Evolutionary conservation across 2,888 invertebrate genomes (phyloP).

Genomic region (Diploptera punctata): DNA sequence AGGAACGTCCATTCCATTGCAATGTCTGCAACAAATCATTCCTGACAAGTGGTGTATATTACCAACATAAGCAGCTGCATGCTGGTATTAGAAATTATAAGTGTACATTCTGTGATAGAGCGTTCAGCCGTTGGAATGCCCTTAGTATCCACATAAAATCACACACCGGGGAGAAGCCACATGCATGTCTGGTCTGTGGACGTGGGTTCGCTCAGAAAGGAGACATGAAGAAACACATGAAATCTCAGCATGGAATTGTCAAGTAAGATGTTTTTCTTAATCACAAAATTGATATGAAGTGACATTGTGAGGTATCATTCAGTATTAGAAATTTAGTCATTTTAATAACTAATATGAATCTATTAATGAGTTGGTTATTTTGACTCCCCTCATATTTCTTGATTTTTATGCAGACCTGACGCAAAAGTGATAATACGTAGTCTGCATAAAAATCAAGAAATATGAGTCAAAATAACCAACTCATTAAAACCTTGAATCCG

Average conservation of each 20-base stretch:
- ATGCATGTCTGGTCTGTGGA: slow-evolving; percentile 22
- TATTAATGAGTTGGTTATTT: too few species aligned
- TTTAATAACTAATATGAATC: too few species aligned
- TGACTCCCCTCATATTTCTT: too few species aligned
- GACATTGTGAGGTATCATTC: too few species aligned
- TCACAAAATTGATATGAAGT: too few species aligned
- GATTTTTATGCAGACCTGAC: too few species aligned
- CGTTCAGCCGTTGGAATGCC: slow-evolving; percentile 31
- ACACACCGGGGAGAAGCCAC: slow-evolving; percentile 32
- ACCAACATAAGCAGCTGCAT: slow-evolving; percentile 30
- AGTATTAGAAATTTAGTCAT: too few species aligned
- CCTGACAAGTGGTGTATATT: slow-evolving; percentile 28
- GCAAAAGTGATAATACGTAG: too few species aligned
- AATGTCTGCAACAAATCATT: slow-evolving; percentile 28
- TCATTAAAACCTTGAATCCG: too few species aligned
- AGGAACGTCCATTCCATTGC: slow-evolving; percentile 30
- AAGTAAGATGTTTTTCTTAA: too few species aligned
- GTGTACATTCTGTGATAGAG: slow-evolving; percentile 18
- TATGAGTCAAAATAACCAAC: too few species aligned
- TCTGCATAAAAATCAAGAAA: too few species aligned
- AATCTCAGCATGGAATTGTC: slow-evolving; percentile 28
- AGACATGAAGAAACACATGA: slow-evolving; percentile 34
- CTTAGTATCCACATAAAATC: slow-evolving; percentile 23
- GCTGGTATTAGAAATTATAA: slow-evolving; percentile 30
- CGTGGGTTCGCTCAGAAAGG: slow-evolving; percentile 34